phyloP scores from a whole-genome alignment of 1,140 invertebrate species.

The Stegodyphus dumicola region DNA sequence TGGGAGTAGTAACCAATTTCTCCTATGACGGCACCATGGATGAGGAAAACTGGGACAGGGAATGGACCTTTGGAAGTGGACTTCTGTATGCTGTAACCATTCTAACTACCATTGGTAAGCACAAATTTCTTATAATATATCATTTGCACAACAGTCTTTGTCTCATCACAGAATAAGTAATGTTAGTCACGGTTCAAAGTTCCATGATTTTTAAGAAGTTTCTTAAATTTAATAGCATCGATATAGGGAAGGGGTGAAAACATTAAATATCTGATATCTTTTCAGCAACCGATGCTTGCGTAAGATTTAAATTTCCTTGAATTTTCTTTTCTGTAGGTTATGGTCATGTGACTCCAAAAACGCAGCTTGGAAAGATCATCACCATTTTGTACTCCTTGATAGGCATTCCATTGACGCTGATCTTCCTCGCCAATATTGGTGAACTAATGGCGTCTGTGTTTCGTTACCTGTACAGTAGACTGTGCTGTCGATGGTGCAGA shows the following conservation, averaged over 20 bases:
- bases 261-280: no score
- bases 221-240: no score
- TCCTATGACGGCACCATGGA: slow-evolving; percentile 64
- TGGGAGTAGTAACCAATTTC: slow-evolving; percentile 57
- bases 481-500: slow-evolving; percentile 72
- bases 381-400: slow-evolving; percentile 95
- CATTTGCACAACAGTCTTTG: no score
- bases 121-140: no score
- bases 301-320: not conserved
- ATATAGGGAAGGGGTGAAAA: no score
- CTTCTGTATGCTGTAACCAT: slow-evolving; percentile 65
- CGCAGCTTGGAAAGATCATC: slow-evolving; percentile 82
- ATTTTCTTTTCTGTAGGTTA: slow-evolving; percentile 76
- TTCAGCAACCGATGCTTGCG: no score
- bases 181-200: no score
- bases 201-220: no score
- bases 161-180: no score
- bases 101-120: slow-evolving; percentile 65
- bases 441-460: slow-evolving; percentile 95
- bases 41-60: slow-evolving; percentile 62
- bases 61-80: slow-evolving; percentile 65
- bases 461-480: slow-evolving; percentile 91
- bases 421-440: slow-evolving; percentile 89
- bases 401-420: slow-evolving; percentile 93
- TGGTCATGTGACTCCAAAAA: slow-evolving; percentile 91